Percentiles rank a stretch among this genome's conserved stretches.
Evolutionary conservation across 2,113 vertebrate species (phyloP).

Genomic region (crab-eating macaque (Macaca fascicularis)): DNA sequence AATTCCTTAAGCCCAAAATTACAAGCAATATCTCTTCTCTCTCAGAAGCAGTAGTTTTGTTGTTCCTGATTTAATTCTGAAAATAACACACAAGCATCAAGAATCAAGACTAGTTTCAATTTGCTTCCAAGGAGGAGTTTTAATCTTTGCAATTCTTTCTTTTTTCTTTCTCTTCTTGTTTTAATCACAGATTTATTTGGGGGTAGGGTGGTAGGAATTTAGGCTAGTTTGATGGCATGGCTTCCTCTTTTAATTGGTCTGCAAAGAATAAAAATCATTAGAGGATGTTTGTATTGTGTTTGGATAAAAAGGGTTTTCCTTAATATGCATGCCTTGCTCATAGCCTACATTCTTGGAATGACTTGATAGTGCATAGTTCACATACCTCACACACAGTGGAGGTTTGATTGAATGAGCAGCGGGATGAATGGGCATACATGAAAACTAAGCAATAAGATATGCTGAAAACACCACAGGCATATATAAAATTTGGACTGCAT

Average conservation of each 20-base stretch:
- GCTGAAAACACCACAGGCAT: not conserved
- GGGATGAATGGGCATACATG: not conserved
- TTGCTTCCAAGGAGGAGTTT: conserved; percentile 67
- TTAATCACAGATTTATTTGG: not conserved
- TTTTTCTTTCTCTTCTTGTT: not conserved
- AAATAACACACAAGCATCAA: conserved; percentile 37
- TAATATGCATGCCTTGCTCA: conserved; percentile 65
- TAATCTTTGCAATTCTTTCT: conserved; percentile 58
- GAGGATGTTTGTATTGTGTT: conserved; percentile 71
- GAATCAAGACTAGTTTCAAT: conserved; percentile 46
- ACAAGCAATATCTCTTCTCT: conserved; percentile 64
- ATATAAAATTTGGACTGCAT: not conserved
- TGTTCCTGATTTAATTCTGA: conserved; percentile 65
- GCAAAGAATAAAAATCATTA: conserved; percentile 75
- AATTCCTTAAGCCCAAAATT: conserved; percentile 66
- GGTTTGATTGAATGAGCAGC: not conserved
- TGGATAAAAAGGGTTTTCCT: conserved; percentile 70
- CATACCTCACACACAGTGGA: conserved; percentile 34
- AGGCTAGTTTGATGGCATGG: conserved; percentile 49
- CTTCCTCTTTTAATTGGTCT: conserved; percentile 75
- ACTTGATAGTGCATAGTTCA: conserved; percentile 52
- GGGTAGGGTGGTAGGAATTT: conserved; percentile 32
- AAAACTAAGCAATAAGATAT: conserved; percentile 32
- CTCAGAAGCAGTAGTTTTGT: conserved; percentile 9
- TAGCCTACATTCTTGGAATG: conserved; percentile 73